Evolutionary conservation across 2,797 vertebrate genomes (phyloP).

Genomic region (Buceros bicornis): DNA sequence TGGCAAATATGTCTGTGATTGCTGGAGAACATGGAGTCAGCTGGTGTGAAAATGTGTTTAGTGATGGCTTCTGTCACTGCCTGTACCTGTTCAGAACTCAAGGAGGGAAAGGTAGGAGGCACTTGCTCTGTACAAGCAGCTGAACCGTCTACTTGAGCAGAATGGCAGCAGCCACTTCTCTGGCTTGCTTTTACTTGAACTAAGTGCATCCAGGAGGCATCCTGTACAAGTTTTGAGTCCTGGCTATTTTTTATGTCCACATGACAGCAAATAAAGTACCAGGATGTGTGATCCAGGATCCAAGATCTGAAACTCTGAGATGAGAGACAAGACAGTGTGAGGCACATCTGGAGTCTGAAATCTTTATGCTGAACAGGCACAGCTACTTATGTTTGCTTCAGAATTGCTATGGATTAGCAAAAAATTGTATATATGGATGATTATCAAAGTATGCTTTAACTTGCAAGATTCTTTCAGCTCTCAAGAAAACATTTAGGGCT

Average conservation of each 20-base stretch:
- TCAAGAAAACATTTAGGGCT: slow-evolving; percentile 30
- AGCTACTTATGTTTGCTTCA: slow-evolving; percentile 2
- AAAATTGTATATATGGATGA: slow-evolving; percentile 21
- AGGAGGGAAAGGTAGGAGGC: neutral
- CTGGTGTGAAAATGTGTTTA: neutral
- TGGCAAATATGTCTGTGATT: neutral
- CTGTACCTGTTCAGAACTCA: neutral
- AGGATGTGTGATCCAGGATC: neutral
- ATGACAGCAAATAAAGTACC: neutral
- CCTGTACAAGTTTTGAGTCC: neutral
- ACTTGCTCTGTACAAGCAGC: neutral
- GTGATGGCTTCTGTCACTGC: neutral
- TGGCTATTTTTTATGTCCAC: neutral
- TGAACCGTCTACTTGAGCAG: neutral
- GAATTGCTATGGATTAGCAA: slow-evolving; percentile 17
- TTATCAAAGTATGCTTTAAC: slow-evolving; percentile 27
- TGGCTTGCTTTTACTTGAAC: neutral
- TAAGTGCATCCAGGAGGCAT: neutral
- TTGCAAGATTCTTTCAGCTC: slow-evolving; percentile 1
- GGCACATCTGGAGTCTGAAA: slow-evolving; percentile 32
- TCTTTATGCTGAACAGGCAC: slow-evolving; percentile 18
- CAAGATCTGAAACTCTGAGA: neutral
- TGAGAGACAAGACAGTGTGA: neutral
- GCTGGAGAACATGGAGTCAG: neutral
- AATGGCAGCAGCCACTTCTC: neutral